phyloP scores from a whole-genome alignment of 92 coral and sea anemone genomes.

The Pocillopora meandrina region DNA sequence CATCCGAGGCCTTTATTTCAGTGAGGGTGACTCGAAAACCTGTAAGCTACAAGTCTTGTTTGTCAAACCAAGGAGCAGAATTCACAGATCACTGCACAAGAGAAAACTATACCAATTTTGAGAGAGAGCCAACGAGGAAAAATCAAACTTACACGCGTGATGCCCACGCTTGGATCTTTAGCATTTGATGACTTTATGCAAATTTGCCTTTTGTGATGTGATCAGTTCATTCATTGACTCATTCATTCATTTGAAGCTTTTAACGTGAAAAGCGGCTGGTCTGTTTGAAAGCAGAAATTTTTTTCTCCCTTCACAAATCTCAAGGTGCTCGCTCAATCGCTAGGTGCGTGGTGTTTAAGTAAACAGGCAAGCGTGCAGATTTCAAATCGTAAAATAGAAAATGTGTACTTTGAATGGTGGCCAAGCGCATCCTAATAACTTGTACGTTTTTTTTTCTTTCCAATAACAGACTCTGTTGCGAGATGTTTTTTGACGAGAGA shows the following conservation, averaged over 20 bases:
- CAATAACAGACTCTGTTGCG: constrained; percentile 77
- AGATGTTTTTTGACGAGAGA: constrained; percentile 85
- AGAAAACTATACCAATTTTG: constrained; percentile 15
- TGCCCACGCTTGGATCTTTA: constrained; percentile 19
- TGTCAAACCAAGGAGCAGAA: constrained; percentile 29
- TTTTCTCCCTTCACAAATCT: constrained; percentile 31
- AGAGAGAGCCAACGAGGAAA: not conserved
- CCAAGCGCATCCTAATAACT: constrained; percentile 44
- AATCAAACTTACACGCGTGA: constrained; percentile 39
- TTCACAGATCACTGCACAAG: constrained; percentile 58
- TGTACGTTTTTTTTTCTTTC: constrained; percentile 30
- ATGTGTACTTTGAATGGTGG: constrained; percentile 47
- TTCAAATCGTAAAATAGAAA: constrained; percentile 30
- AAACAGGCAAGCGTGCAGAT: constrained; percentile 41
- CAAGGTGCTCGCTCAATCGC: constrained; percentile 35
- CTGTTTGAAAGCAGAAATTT: constrained; percentile 34
- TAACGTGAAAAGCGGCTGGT: constrained; percentile 51
- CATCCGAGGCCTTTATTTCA: constrained; percentile 33
- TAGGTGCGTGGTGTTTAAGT: constrained; percentile 32
- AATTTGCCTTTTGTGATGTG: constrained; percentile 69
- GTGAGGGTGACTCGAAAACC: constrained; percentile 43
- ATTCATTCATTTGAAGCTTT: constrained; percentile 38
- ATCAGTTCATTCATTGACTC: constrained; percentile 74
- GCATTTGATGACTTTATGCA: constrained; percentile 53
- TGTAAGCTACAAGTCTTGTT: constrained; percentile 52